Evolutionary conservation across 2,797 vertebrate species (phyloP).

Genomic region (Anomalospiza imberbis): DNA sequence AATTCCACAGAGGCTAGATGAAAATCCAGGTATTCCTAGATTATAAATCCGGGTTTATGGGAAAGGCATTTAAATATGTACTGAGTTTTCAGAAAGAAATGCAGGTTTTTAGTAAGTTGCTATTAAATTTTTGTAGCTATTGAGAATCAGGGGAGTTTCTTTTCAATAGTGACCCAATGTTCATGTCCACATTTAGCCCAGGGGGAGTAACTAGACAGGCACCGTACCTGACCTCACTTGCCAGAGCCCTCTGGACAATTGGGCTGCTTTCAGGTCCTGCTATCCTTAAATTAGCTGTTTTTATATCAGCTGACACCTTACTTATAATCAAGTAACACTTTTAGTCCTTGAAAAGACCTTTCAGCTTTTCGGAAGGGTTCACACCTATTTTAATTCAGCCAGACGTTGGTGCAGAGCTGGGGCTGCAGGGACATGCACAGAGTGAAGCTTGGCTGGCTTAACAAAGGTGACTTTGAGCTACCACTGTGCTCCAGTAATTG

Average conservation of each 20-base stretch:
- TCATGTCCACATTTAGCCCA: not conserved
- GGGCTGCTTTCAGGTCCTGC: not conserved
- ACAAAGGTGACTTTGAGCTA: constrained; percentile 37
- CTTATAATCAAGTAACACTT: not conserved
- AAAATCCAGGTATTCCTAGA: not conserved
- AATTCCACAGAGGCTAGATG: not conserved
- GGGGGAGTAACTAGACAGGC: not conserved
- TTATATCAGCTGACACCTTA: not conserved
- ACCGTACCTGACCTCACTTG: not conserved
- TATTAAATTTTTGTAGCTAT: not conserved
- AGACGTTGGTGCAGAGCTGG: not conserved
- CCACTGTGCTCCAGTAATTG: not conserved
- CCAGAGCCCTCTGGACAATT: not conserved
- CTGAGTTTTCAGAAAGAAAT: not conserved
- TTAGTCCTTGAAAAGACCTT: constrained; percentile 21
- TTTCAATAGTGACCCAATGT: not conserved
- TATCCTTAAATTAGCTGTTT: not conserved
- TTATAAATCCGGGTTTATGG: not conserved
- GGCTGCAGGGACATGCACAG: not conserved
- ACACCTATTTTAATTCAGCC: not conserved
- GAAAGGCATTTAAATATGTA: not conserved
- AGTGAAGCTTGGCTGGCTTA: not conserved
- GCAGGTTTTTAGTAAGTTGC: not conserved
- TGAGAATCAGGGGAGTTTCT: not conserved
- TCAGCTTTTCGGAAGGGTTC: not conserved